Conservation (phyloP, 2,888 invertebrate genomes). For the Drosophila testacea region DNA sequence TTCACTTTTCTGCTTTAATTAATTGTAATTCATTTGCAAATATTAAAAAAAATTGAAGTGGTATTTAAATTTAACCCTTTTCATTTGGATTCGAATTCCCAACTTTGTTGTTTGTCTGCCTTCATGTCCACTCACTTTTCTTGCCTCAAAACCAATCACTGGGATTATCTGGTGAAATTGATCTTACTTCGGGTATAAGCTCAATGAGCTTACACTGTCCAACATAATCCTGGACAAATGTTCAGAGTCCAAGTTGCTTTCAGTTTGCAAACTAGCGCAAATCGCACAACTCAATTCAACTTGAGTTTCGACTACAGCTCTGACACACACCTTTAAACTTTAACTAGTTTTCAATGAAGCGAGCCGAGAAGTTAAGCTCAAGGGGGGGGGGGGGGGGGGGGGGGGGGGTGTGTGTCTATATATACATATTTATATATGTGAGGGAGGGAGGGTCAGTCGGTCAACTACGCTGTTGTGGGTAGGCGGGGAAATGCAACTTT, state of each 20-base stretch:
- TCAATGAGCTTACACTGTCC: slow-evolving; percentile 17
- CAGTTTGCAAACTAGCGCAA: slow-evolving; percentile 31
- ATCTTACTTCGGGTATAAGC: slow-evolving; percentile 11
- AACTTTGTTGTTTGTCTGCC: not conserved
- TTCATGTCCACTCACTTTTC: not conserved
- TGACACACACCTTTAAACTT: slow-evolving; percentile 54
- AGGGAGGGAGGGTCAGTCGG: slow-evolving; percentile 38
- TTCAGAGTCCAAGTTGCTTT: slow-evolving; percentile 4
- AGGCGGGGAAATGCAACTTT: slow-evolving; percentile 50
- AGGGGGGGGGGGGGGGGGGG: not conserved
- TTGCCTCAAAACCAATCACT: slow-evolving; percentile 4
- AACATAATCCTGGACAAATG: slow-evolving; percentile 15
- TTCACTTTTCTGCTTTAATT: not conserved
- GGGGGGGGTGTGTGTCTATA: not conserved
- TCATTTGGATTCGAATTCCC: not conserved
- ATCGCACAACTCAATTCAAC: slow-evolving; percentile 39
- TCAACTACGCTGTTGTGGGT: not conserved
- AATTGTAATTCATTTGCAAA: not conserved
- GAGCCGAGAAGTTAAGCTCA: not conserved
- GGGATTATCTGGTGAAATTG: slow-evolving; percentile 17
- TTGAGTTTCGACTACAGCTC: slow-evolving; percentile 23
- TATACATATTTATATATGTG: not conserved
- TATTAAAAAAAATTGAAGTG: not conserved
- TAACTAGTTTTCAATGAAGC: slow-evolving; percentile 42
- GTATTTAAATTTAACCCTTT: not conserved